Conservation (phyloP, 2,888 invertebrate genomes). For the Orchesellides sinensis region DNA sequence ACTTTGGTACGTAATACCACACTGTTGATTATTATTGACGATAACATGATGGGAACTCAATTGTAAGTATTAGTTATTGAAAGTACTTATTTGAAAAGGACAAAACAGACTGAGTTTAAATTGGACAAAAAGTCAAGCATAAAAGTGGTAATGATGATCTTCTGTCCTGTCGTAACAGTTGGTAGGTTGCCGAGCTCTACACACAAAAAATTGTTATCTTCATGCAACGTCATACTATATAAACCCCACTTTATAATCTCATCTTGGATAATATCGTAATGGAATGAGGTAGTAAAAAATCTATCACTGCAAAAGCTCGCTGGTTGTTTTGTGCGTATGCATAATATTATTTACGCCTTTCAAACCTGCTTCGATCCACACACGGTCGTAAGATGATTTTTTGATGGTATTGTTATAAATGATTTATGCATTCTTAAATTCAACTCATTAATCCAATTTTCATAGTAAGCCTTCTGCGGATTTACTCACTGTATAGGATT, state of each 20-base stretch:
- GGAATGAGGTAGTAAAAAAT: not conserved
- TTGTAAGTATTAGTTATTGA: not conserved
- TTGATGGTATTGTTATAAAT: not conserved
- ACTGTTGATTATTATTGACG: too few species aligned
- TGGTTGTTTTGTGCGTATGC: not conserved
- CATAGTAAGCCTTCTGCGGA: too few species aligned
- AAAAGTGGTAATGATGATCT: not conserved
- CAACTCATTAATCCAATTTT: constrained; percentile 3
- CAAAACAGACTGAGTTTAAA: too few species aligned
- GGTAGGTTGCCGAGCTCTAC: too few species aligned
- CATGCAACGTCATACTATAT: not conserved
- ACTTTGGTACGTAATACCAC: too few species aligned
- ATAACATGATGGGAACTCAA: constrained; percentile 1
- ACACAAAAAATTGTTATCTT: too few species aligned
- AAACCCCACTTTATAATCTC: not conserved
- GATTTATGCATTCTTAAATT: not conserved
- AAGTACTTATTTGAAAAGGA: not conserved
- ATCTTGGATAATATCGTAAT: constrained; percentile 9
- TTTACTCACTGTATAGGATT: not conserved
- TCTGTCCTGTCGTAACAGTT: not conserved
- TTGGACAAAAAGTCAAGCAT: not conserved
- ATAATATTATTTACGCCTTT: too few species aligned
- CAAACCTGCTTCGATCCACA: not conserved
- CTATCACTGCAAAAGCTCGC: not conserved
- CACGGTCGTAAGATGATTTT: too few species aligned